Evolutionary conservation across 2,888 invertebrate genomes (phyloP).

Genomic region (Cataglyphis altisquamis): DNA sequence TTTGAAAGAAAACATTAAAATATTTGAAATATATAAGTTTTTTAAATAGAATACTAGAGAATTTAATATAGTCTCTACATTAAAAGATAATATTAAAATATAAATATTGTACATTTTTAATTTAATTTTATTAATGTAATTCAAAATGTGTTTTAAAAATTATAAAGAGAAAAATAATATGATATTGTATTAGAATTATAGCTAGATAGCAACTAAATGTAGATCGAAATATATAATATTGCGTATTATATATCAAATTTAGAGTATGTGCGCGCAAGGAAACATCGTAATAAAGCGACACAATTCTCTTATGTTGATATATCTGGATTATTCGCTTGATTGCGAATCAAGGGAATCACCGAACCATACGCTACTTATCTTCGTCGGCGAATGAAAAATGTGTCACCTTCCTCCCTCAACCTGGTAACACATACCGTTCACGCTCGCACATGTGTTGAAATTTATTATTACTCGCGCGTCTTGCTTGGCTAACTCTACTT

Average conservation of each 20-base stretch:
- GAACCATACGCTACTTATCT: slow-evolving; percentile 21
- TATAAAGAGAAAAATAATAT: neutral
- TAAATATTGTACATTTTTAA: neutral
- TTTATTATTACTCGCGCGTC: slow-evolving; percentile 25
- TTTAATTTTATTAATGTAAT: neutral
- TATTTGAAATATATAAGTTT: neutral
- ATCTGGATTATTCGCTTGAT: neutral
- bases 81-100: neutral
- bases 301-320: slow-evolving; percentile 8
- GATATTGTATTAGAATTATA: neutral
- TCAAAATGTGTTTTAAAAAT: slow-evolving; percentile 1
- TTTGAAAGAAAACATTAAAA: neutral
- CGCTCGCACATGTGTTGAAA: slow-evolving; percentile 3
- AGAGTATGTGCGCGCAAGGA: neutral
- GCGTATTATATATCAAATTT: neutral
- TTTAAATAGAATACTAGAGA: neutral
- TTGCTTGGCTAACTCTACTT: slow-evolving; percentile 19
- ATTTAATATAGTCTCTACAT: neutral
- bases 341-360: slow-evolving; percentile 28
- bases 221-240: neutral
- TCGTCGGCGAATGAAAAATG: slow-evolving; percentile 32
- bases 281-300: slow-evolving; percentile 25
- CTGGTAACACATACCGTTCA: slow-evolving; percentile 16
- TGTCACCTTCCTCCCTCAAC: slow-evolving; percentile 23
- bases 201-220: neutral